phyloP scores from a whole-genome alignment of 2,888 invertebrate genomes.

The Tubiluchus corallicola region DNA sequence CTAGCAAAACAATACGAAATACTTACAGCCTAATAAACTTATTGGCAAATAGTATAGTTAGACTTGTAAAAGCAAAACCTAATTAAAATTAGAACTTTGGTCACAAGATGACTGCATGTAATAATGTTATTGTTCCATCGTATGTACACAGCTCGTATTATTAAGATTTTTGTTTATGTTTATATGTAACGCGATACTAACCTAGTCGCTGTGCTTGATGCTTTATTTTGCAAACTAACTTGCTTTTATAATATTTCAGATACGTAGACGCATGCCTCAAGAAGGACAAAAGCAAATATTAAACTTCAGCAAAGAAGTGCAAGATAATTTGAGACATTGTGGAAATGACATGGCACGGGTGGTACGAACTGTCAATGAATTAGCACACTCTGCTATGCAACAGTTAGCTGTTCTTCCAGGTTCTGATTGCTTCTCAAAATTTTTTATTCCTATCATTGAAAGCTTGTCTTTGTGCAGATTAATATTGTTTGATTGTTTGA shows the following conservation, averaged over 20 bases:
- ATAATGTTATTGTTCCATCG: no score
- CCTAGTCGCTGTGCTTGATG: no score
- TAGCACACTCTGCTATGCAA: constrained; percentile 42
- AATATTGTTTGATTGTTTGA: neutral
- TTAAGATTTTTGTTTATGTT: no score
- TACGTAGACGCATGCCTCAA: constrained; percentile 50
- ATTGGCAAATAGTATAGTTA: no score
- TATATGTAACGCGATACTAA: no score
- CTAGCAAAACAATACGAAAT: no score
- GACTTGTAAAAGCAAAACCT: no score
- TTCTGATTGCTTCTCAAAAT: constrained; percentile 17
- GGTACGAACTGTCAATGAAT: constrained; percentile 20
- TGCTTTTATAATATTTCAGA: constrained; percentile 28
- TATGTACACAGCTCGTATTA: no score
- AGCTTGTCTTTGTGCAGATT: neutral
- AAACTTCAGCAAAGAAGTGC: constrained; percentile 25
- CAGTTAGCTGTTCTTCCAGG: constrained; percentile 40
- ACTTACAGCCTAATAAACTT: no score
- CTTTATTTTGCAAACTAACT: constrained; percentile 6
- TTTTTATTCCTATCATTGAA: neutral
- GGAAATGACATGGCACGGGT: constrained; percentile 16
- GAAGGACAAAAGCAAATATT: constrained; percentile 35
- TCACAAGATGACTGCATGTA: no score
- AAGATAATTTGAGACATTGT: constrained; percentile 14
- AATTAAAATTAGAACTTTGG: no score